These are phyloP conservation scores for Microplitis demolitor DNA, from an alignment of 1,140 invertebrate genomes.

Conservation along the genomic window DNA sequence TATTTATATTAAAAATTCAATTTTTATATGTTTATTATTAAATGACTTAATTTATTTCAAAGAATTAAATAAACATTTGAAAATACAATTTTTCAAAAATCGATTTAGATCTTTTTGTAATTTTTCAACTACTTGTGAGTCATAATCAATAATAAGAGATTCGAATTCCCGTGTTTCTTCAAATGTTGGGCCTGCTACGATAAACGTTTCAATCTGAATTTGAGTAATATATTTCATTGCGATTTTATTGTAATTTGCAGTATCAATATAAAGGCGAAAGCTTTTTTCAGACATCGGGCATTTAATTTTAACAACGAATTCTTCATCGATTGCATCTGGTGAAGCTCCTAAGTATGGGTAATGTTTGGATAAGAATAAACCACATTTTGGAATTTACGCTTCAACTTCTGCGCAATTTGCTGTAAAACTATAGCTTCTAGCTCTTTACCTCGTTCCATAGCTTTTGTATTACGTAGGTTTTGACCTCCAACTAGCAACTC, in stretches of 20 bases:
- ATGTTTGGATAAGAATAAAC: not conserved
- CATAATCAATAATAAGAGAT: not conserved
- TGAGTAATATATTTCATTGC: no score
- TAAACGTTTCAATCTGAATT: no score
- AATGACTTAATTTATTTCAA: no score
- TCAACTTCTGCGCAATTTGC: not conserved
- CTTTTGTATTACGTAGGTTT: not conserved
- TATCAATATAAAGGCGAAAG: no score
- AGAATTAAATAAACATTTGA: no score
- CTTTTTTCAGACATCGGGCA: not conserved
- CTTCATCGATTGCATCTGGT: constrained; percentile 3
- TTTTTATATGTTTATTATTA: no score
- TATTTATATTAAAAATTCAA: no score
- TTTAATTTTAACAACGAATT: not conserved
- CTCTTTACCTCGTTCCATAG: not conserved
- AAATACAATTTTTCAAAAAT: no score
- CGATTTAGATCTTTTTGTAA: no score
- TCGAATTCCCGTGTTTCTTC: not conserved
- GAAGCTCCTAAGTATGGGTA: not conserved
- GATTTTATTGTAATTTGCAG: no score
- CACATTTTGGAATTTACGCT: not conserved
- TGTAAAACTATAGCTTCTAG: not conserved
- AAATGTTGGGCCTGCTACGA: no score
- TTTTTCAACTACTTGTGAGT: not conserved
- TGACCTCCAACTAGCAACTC: not conserved